Evolutionary conservation across 2,888 invertebrate genomes (phyloP).

Genomic region (Cynaeus angustus): DNA sequence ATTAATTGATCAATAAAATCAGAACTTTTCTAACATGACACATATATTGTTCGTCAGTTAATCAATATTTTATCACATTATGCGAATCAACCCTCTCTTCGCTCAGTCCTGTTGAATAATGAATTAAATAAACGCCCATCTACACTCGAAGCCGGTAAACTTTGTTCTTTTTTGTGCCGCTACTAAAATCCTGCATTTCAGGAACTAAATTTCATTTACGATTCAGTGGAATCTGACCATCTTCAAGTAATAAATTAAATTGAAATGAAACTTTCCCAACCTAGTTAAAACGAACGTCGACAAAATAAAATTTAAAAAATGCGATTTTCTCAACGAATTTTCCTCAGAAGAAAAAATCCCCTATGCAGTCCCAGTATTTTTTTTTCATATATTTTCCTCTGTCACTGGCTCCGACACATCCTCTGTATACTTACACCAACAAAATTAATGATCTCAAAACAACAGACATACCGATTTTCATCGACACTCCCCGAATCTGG

Average conservation of each 20-base stretch:
- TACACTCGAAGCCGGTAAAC: too few species aligned
- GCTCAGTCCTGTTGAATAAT: too few species aligned
- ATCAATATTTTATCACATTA: too few species aligned
- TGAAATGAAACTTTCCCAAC: conserved; percentile 28
- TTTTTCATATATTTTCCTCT: conserved; percentile 2
- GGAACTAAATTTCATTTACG: conserved; percentile 24
- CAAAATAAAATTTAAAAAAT: conserved; percentile 18
- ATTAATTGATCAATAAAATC: too few species aligned
- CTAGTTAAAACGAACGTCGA: conserved; percentile 9
- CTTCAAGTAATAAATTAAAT: conserved; percentile 27
- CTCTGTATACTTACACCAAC: not conserved
- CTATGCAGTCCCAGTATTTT: conserved; percentile 2
- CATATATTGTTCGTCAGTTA: not conserved
- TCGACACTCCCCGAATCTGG: not conserved
- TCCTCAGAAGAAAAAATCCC: not conserved
- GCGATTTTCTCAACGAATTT: conserved; percentile 1
- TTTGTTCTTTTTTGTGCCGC: not conserved
- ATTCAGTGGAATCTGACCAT: conserved; percentile 21
- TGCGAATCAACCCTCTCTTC: too few species aligned
- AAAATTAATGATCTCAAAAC: conserved; percentile 11
- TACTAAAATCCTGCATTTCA: not conserved
- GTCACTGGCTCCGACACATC: not conserved
- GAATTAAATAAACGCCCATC: too few species aligned
- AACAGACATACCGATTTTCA: not conserved
- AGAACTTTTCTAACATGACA: not conserved